phyloP scores from a whole-genome alignment of 2,797 vertebrate species.

The Tiaroga cobitis region DNA sequence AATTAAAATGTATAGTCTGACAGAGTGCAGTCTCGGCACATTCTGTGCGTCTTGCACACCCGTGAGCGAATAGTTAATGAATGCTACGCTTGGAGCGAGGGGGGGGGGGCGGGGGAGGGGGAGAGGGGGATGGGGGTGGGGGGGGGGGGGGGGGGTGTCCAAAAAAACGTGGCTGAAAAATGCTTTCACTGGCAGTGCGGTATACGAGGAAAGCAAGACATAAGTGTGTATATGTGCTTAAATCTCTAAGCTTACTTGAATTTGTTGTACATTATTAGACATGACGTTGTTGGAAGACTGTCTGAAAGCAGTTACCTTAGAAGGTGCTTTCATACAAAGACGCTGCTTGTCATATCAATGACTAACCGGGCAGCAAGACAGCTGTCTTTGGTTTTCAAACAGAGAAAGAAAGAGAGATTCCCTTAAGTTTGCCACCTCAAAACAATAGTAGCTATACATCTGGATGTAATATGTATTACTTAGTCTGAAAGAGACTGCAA shows the following conservation, averaged over 20 bases:
- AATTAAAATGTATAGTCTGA: constrained; percentile 47
- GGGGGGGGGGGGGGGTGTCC: background rate
- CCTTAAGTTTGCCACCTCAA: constrained; percentile 3
- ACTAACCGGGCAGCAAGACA: background rate
- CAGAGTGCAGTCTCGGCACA: constrained; percentile 37
- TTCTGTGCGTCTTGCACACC: constrained; percentile 5
- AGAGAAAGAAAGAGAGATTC: background rate
- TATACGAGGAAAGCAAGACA: background rate
- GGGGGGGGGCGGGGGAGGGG: background rate
- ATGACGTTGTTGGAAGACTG: constrained; percentile 11
- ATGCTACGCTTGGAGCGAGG: background rate
- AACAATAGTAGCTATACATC: background rate
- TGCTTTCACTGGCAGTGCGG: background rate
- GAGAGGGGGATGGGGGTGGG: too few relatives aligned
- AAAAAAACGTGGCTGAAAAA: background rate
- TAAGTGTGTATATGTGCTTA: background rate
- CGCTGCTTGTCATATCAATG: background rate
- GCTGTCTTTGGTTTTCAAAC: constrained; percentile 30
- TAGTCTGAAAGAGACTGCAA: background rate
- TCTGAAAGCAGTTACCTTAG: constrained; percentile 14
- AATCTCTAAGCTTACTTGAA: constrained; percentile 3
- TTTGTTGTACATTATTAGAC: constrained; percentile 23
- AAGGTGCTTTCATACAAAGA: constrained; percentile 6
- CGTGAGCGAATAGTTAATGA: constrained; percentile 40
- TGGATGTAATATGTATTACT: background rate